A percentile compares a stretch with the other conserved stretches of the same genome.
phyloP scores from a whole-genome alignment of 2,797 vertebrate genomes.

The Rhodeus uyekii region DNA sequence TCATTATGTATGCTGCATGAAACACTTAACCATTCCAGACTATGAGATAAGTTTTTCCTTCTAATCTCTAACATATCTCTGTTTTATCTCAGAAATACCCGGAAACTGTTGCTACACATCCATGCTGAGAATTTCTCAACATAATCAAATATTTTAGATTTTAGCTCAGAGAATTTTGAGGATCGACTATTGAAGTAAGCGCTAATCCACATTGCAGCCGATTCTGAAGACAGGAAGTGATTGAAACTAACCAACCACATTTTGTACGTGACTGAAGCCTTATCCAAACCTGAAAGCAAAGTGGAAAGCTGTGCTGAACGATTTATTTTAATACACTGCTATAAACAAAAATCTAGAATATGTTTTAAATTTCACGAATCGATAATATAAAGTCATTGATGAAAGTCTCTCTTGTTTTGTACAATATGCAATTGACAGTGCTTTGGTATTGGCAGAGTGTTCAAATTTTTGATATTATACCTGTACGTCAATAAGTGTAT shows the following conservation, averaged over 20 bases:
- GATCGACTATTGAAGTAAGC: no score
- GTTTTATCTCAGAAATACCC: no score
- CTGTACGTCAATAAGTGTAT: background rate
- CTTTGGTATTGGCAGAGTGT: no score
- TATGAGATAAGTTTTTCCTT: background rate
- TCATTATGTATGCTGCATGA: background rate
- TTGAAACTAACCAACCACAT: background rate
- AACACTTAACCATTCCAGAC: background rate
- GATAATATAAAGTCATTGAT: background rate
- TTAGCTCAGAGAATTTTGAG: background rate
- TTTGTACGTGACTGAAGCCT: no score
- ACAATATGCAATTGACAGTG: no score
- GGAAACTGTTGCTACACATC: no score
- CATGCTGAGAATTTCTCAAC: background rate
- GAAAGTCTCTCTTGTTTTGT: background rate
- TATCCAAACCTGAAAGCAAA: no score
- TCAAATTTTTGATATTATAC: no score
- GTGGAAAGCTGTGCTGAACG: background rate
- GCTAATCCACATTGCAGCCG: background rate
- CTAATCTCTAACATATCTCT: background rate
- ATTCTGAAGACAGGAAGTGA: background rate
- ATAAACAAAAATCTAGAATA: background rate
- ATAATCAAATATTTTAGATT: conserved; percentile 3
- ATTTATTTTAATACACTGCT: background rate
- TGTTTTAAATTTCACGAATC: background rate